Evolutionary conservation across 64 coral and sea anemone species (phyloP).

Genomic region (Orbicella faveolata): DNA sequence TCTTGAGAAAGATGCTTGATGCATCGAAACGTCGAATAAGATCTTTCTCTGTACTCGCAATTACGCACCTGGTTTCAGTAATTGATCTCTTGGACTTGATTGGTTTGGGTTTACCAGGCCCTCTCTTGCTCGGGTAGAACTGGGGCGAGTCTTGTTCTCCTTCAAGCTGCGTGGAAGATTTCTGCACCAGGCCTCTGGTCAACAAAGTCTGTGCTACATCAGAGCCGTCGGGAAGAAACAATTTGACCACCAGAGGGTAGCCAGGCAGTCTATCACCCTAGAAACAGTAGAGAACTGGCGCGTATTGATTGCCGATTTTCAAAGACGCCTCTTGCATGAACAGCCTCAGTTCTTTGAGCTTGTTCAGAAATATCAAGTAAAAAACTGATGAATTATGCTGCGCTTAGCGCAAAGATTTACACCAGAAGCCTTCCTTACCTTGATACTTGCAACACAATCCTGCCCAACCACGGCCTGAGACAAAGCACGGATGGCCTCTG

Average conservation of each 20-base stretch:
- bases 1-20: no score
- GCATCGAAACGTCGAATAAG: no score
- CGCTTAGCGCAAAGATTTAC: neutral
- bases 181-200: constrained; percentile 51
- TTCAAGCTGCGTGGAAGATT: neutral
- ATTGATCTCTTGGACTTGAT: constrained; percentile 2
- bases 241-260: constrained; percentile 59
- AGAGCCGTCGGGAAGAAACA: constrained; percentile 59
- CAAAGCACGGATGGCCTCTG: constrained; percentile 38
- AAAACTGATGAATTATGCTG: neutral
- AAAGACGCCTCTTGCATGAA: no score
- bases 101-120: neutral
- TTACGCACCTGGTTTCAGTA: constrained; percentile 24
- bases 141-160: neutral
- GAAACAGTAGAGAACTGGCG: neutral
- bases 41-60: no score
- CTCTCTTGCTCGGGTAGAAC: neutral
- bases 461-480: constrained; percentile 62
- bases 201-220: constrained; percentile 66
- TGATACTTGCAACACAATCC: constrained; percentile 61
- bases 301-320: no score
- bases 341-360: no score
- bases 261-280: constrained; percentile 58
- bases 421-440: constrained; percentile 29
- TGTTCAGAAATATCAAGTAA: neutral